Evolutionary conservation across 2,888 invertebrate genomes (phyloP).

Genomic region (Callinectes sapidus): DNA sequence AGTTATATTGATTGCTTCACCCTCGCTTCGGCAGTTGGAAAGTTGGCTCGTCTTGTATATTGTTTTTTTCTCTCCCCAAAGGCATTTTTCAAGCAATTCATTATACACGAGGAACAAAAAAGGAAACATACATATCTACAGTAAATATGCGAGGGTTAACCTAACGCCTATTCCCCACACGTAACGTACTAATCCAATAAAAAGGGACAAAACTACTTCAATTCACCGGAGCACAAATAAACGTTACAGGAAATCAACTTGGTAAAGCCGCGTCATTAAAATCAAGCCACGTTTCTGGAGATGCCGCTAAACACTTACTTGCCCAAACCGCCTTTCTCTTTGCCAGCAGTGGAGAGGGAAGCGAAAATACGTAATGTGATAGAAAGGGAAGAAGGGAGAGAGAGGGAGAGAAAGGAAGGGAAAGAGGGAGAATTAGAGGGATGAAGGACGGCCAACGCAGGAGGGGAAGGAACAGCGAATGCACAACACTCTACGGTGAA

Average conservation of each 20-base stretch:
- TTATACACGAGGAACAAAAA: not conserved
- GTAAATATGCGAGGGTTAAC: not conserved
- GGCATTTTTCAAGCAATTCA: not conserved
- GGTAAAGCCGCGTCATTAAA: not conserved
- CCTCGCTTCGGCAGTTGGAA: constrained; percentile 6
- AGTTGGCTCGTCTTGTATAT: not conserved
- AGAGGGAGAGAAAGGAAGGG: not conserved
- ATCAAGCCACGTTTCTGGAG: not conserved
- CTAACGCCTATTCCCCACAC: not conserved
- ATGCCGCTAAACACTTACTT: not conserved
- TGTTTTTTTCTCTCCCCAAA: not conserved
- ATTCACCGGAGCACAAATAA: not conserved
- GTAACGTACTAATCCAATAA: not conserved
- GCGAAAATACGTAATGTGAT: not conserved
- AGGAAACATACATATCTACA: too few relatives aligned
- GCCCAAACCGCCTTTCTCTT: not conserved
- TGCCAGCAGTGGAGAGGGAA: not conserved
- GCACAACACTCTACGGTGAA: not conserved
- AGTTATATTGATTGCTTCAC: constrained; percentile 33
- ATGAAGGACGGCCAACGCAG: not conserved
- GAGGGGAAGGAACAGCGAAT: not conserved
- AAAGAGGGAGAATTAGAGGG: not conserved
- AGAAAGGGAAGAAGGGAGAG: not conserved
- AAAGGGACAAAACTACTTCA: not conserved
- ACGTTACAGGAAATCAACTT: not conserved